Evolutionary conservation across 2,888 invertebrate genomes (phyloP).

Genomic region (Orthosia gothica): DNA sequence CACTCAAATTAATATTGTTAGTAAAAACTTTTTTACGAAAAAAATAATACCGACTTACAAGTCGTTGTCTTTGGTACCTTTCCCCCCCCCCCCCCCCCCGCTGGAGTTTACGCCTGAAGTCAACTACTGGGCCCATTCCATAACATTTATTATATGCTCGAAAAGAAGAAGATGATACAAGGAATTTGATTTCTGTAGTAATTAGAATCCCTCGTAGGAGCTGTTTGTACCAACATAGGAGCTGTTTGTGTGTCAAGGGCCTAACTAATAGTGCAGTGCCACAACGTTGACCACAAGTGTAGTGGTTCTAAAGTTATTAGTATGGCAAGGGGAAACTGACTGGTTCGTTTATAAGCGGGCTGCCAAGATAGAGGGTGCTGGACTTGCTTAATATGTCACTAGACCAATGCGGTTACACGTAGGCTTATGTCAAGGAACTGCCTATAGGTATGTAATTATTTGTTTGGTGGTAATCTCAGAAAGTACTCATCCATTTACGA

Average conservation of each 20-base stretch:
- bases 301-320: slow-evolving; percentile 38
- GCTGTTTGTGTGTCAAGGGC: no score
- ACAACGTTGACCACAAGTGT: slow-evolving; percentile 25
- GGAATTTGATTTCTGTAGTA: background rate
- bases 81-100: no score
- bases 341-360: slow-evolving; percentile 34
- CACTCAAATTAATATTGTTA: no score
- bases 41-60: no score
- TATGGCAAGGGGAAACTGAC: slow-evolving; percentile 15
- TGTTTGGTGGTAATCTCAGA: background rate
- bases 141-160: no score
- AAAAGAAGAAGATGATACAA: background rate
- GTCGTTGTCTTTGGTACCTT: no score
- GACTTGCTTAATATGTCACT: slow-evolving; percentile 4
- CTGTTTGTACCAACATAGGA: background rate
- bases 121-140: no score
- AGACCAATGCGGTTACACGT: background rate
- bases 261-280: slow-evolving; percentile 20
- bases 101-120: no score
- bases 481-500: background rate
- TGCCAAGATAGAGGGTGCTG: slow-evolving; percentile 29
- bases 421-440: background rate
- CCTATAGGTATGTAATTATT: no score
- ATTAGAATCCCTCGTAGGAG: no score
- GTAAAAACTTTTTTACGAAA: no score